phyloP scores from a whole-genome alignment of 2,888 invertebrate species.

The Tribolium freemani region DNA sequence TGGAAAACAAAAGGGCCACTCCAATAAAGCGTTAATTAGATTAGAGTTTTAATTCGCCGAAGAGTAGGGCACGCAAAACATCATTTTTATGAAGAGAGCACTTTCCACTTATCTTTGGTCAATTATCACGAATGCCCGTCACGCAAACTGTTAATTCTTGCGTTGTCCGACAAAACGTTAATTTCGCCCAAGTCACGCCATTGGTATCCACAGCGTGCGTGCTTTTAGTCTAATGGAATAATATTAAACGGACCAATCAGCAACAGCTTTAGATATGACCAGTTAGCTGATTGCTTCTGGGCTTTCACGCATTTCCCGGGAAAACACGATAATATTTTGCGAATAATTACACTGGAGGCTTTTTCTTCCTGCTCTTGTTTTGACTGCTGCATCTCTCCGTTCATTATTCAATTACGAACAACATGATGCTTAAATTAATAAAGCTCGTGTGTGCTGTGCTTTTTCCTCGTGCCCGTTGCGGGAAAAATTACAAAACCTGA shows the following conservation, averaged over 20 bases:
- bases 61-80: conserved; percentile 55
- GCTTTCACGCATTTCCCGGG: conserved; percentile 17
- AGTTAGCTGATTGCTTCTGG: conserved; percentile 48
- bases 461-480: background rate
- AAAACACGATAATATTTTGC: conserved; percentile 15
- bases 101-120: conserved; percentile 56
- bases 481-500: conserved; percentile 44
- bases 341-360: conserved; percentile 6
- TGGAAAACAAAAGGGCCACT: conserved; percentile 58
- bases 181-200: conserved; percentile 62
- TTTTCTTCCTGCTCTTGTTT: conserved; percentile 2
- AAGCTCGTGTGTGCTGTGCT: conserved; percentile 18
- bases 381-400: background rate
- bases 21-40: conserved; percentile 63
- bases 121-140: conserved; percentile 54
- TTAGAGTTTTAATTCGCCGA: conserved; percentile 59
- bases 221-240: conserved; percentile 66
- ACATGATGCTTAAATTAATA: conserved; percentile 38
- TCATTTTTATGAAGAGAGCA: conserved; percentile 59
- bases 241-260: conserved; percentile 64
- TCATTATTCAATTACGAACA: conserved; percentile 31
- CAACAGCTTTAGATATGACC: conserved; percentile 63
- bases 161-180: conserved; percentile 66
- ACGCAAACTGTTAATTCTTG: conserved; percentile 61
- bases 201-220: conserved; percentile 50